Percentiles rank a stretch among this genome's conserved stretches.
Conservation (phyloP, 2,797 vertebrate species). For the Melanotaenia trifasciata region DNA sequence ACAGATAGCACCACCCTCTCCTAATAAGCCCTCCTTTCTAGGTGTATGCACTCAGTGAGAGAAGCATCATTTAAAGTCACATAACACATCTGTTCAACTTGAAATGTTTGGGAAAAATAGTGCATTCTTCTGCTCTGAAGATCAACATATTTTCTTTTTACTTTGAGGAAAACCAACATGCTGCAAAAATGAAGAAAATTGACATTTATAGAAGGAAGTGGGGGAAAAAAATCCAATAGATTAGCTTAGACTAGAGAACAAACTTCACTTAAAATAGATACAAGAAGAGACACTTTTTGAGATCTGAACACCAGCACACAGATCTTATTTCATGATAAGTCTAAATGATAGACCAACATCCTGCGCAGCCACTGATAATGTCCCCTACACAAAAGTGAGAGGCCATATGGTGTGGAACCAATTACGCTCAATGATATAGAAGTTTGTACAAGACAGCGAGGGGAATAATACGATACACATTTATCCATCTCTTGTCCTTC, state of each 20-base stretch:
- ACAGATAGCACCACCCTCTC: conserved; percentile 40
- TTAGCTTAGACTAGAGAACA: background rate
- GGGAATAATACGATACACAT: background rate
- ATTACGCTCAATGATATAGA: background rate
- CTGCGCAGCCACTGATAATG: conserved; percentile 3
- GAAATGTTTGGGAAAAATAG: conserved; percentile 30
- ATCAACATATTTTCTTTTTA: background rate
- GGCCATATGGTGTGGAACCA: background rate
- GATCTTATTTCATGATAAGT: conserved; percentile 7
- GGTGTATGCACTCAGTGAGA: conserved; percentile 26
- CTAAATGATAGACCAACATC: conserved; percentile 9
- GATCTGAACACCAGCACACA: conserved; percentile 17
- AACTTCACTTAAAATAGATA: conserved; percentile 27
- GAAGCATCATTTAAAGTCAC: conserved; percentile 13
- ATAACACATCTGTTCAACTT: conserved; percentile 14
- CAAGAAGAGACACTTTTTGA: conserved; percentile 22
- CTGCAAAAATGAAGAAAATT: background rate
- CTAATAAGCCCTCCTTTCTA: background rate
- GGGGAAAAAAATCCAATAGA: background rate
- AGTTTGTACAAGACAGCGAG: background rate
- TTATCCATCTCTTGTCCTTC: background rate
- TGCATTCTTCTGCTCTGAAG: background rate
- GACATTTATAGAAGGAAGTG: background rate
- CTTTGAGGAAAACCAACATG: conserved; percentile 13
- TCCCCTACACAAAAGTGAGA: background rate